Base-by-base conservation (phyloP, 2,113 vertebrate species). In the Calidris pygmaea region DNA sequence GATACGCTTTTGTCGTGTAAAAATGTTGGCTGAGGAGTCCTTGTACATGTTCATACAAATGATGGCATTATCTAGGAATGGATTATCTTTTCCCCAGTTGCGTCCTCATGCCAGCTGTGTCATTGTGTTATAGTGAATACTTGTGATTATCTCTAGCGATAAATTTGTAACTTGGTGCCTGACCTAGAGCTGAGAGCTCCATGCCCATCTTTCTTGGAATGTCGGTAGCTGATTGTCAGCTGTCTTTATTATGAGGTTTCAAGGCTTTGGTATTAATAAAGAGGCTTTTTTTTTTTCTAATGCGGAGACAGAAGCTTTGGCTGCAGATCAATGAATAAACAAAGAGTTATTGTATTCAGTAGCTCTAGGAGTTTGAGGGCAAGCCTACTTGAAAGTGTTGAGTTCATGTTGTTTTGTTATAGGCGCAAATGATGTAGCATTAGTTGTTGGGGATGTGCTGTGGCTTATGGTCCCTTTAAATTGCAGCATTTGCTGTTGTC, bases 311-410 rank as follows among this genome's bases (percentile, higher is more conserved):
- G 94, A 97, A 87, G 41, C 85, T 95, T 97, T 97, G 97, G 94
- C 95, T 83, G 79, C 52, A 83, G 81, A 94, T 96, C 86, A 95
- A 32, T 94, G 78, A 87, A 65, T 87, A 94, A 96, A 96, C 94
- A 97, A 95, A 93, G 95, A 82, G 34, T 93, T 95, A 96, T 65
- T 97, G 93, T 97, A 62, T 94, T 96, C 81, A 70, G 71, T 93
- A 89, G 92, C 87, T 96, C 75, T 88, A 89, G 85, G 80, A 97
- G 87, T 95, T 94, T 90, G 92, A 93, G 88, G 59, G 71, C 73
- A 94, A 96, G 89, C 89, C 75, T 95, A 10, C 95, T 95, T 87
- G 73, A 89, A 75, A 90, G 88, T 90, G 83, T 78, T 92, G 94
- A 91, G 82, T 91, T 91, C 74, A 59, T 95, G 89, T 93, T 95